A percentile compares a stretch with the other conserved stretches of the same genome.
Evolutionary conservation across 2,113 vertebrate species (phyloP).

Genomic region (Actenoides lindsayi): DNA sequence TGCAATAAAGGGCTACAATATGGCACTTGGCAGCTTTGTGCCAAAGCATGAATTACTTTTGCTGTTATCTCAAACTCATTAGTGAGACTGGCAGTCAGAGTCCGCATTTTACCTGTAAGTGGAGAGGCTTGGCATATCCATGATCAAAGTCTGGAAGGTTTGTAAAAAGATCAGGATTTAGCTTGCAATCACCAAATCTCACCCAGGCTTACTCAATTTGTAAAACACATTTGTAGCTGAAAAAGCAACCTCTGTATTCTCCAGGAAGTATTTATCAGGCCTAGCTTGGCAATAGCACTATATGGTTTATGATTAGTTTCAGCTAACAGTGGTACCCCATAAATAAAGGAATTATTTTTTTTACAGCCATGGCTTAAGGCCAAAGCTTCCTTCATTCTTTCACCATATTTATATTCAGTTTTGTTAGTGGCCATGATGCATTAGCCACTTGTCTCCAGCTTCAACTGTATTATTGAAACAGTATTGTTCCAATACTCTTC

Average conservation of each 20-base stretch:
- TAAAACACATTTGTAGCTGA: neutral
- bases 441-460: conserved; percentile 34
- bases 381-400: neutral
- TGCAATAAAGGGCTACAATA: neutral
- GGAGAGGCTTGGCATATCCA: neutral
- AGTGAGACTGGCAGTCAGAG: neutral
- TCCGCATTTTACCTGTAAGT: neutral
- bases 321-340: neutral
- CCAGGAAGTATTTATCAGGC: neutral
- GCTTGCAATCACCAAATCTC: neutral
- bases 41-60: neutral
- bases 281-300: neutral
- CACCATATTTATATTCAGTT: neutral
- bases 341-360: conserved; percentile 46
- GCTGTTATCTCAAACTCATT: neutral
- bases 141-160: neutral
- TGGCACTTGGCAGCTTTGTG: neutral
- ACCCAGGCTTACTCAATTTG: neutral
- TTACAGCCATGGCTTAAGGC: conserved; percentile 1
- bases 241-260: neutral
- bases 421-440: neutral
- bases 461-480: neutral
- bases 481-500: neutral
- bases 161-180: neutral
- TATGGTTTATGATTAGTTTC: conserved; percentile 18